Evolutionary conservation across 2,888 invertebrate species (phyloP), one percentile per base, ranked within the genome.

Genomic region (Stenchaetothrips biformis): DNA sequence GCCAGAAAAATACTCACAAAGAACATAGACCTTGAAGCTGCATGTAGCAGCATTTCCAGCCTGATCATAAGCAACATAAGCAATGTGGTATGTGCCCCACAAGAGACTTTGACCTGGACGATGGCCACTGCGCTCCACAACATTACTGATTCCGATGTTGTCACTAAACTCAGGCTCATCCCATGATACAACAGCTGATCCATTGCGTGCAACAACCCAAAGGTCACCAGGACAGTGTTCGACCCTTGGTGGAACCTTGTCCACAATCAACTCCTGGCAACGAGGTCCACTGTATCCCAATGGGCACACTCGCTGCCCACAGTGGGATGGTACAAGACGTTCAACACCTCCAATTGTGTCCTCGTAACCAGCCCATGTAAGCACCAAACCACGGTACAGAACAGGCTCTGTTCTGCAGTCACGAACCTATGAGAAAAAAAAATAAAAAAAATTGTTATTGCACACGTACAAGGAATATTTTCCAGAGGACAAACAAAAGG

Each of bases 361-460:
- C 86, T 97, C 96, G 86, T 97, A 98, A 37, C 97, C 97, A 53
- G 95, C 93, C 96, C 98, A 98, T 47, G 96, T 96, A 0, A 97
- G 89, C 4, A 95, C 91, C 8, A 98, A 88, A 4, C 93, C 94
- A 84, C 92, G 92, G 87, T 95, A 96, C 6, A 97, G 89, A 0
- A 97, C 96, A 0, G 97, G 96, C 84, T 97, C 96, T 6, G 95
- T 95, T 84, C 96, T 92, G 85, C 97, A 97, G 85, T 96, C 96
- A 48, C 96, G 91, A 0, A 96, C 86, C 86, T 86, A 81, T 53
- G 47, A 59, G 67, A 53, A 16, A 81, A 18, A 67, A 49, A 4
- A 79, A 74, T 48, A 80, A 13, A 77, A 16, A 13, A 79, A 79
- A 48, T 18, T 79, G 18, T 79, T 27, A 13, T 25, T 8, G 18